Evolutionary conservation across 2,113 vertebrate species (phyloP).

Genomic region (Rallus limicola): DNA sequence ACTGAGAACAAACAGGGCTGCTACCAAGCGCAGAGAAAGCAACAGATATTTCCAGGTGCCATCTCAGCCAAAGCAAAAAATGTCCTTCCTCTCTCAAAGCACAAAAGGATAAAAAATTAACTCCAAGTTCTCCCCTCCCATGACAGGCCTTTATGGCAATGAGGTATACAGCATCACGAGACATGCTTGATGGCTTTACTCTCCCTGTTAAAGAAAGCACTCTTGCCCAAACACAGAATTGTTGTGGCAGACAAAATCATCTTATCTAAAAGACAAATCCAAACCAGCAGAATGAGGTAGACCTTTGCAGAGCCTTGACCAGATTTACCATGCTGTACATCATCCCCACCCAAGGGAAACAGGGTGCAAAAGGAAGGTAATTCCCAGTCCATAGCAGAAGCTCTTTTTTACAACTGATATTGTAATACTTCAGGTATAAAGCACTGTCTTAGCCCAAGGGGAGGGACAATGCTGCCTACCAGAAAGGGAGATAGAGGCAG

Average conservation of each 20-base stretch:
- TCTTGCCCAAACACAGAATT: not conserved
- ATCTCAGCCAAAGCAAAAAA: not conserved
- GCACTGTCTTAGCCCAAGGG: not conserved
- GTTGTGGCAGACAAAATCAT: not conserved
- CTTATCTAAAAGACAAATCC: not conserved
- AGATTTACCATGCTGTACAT: not conserved
- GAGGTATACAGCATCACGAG: not conserved
- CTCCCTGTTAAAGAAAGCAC: not conserved
- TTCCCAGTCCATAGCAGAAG: not conserved
- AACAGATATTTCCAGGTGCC: not conserved
- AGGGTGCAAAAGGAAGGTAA: not conserved
- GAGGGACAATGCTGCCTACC: not conserved
- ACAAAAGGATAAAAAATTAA: not conserved
- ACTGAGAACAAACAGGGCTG: not conserved
- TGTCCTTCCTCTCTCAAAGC: not conserved
- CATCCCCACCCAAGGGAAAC: not conserved
- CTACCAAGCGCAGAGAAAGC: not conserved
- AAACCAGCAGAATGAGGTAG: not conserved
- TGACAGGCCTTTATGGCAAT: not conserved
- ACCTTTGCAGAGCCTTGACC: not conserved
- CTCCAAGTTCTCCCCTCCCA: not conserved
- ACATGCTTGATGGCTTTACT: not conserved
- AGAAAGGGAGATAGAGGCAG: not conserved
- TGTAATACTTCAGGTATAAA: not conserved
- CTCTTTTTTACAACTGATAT: not conserved